Evolutionary conservation across 1,140 invertebrate species (phyloP).

Genomic region (Drosophila orena): DNA sequence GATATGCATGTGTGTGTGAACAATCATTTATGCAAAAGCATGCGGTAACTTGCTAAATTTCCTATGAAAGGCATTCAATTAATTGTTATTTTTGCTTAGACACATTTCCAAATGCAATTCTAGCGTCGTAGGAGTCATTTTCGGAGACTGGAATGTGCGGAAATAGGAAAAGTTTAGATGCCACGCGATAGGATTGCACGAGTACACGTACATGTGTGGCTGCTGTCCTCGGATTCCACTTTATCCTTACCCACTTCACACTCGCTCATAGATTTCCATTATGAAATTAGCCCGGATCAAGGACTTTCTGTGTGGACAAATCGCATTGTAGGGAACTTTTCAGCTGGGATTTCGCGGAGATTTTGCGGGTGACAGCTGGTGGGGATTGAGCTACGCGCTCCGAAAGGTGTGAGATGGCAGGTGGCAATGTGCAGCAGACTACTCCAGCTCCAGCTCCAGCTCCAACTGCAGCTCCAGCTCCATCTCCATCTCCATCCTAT

Average conservation of each 20-base stretch:
- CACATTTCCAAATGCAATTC: too few species aligned
- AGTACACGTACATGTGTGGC: not conserved
- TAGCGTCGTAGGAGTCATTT: not conserved
- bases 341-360: slow-evolving; percentile 43
- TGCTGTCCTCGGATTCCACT: not conserved
- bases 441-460: not conserved
- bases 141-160: not conserved
- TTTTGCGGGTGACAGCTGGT: slow-evolving; percentile 29
- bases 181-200: not conserved
- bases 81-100: too few species aligned
- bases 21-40: too few species aligned
- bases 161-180: not conserved
- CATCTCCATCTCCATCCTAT: slow-evolving; percentile 21
- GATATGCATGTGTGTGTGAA: too few species aligned
- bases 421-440: not conserved
- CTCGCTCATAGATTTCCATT: slow-evolving; percentile 14
- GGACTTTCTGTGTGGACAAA: slow-evolving; percentile 29
- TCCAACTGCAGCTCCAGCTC: not conserved
- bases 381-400: not conserved
- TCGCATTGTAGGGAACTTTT: slow-evolving; percentile 40
- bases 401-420: not conserved
- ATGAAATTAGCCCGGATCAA: slow-evolving; percentile 28
- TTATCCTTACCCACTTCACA: slow-evolving; percentile 4
- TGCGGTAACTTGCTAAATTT: too few species aligned
- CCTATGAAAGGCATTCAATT: too few species aligned